Evolutionary conservation across 2,797 vertebrate species (phyloP), one percentile per base, ranked within the genome.

Genomic region (Psittacula derbiana): DNA sequence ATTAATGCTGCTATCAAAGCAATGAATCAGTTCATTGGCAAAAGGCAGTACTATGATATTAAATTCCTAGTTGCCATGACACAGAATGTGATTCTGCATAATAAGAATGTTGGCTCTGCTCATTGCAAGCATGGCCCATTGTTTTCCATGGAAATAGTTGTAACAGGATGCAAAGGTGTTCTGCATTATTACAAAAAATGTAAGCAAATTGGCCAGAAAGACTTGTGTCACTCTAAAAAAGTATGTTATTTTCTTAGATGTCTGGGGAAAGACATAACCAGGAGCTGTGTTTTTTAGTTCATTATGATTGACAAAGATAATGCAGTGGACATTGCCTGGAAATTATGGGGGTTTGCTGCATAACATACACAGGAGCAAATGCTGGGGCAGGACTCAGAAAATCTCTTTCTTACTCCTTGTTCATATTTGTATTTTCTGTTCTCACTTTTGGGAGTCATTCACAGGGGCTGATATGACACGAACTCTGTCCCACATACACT

Each of bases 1-100:
- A 97, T 96, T 92, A 91, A 58, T 1, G 8, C 75, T 93, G 81
- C 46, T 96, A 62, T 86, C 91, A 94, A 97, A 95, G 71, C 62
- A 88, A 90, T 21, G 7, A 95, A 88, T 95, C 79, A 57, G 50
- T 92, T 97, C 74, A 16, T 44, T 92, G 93, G 33, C 81, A 73
- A 87, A 95, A 84, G 33, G 14, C 83, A 91, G 36, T 30, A 62
- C 46, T 86, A 21, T 53, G 64, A 91, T 92, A 90, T 76, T 91
- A 91, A 94, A 81, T 80, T 95, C 66, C 43, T 28, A 64, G 80
- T 91, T 93, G 70, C 87, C 47, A 61, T 81, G 76, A 90, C n/a
- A 64, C n/a, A 79, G 76, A 79, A 79, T 53, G 18, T 70, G 80
- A 83, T 91, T 93, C 73, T 91, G 70, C 91, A 82, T 95, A 87